These are phyloP conservation scores for fruit fly (Drosophila melanogaster) DNA, from an alignment of 1,140 invertebrate genomes.

Conservation along the genomic window DNA sequence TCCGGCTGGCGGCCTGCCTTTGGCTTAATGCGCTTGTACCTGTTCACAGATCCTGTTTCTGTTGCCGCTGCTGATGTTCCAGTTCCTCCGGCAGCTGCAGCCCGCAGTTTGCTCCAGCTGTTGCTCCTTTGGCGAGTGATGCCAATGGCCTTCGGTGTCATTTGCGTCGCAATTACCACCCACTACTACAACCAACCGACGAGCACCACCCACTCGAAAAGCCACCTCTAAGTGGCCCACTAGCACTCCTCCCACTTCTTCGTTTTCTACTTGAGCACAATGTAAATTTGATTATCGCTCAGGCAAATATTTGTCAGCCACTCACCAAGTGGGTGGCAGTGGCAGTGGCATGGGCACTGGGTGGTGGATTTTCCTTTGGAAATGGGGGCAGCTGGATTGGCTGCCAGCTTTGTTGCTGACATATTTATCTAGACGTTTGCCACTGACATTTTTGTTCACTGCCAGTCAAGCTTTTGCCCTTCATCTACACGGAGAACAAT, in stretches of 20 bases:
- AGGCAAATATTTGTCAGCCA: slow-evolving; percentile 69
- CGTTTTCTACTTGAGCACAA: slow-evolving; percentile 69
- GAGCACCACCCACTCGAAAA: slow-evolving; percentile 4
- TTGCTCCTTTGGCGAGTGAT: slow-evolving; percentile 8
- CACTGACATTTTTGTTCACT: slow-evolving; percentile 68
- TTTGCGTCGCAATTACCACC: slow-evolving; percentile 64
- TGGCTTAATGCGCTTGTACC: slow-evolving; percentile 62
- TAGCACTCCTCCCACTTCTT: slow-evolving; percentile 33
- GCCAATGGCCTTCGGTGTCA: slow-evolving; percentile 42
- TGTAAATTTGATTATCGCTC: slow-evolving; percentile 81
- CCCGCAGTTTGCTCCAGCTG: slow-evolving; percentile 6
- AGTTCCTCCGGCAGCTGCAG: slow-evolving; percentile 45
- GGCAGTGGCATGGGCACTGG: neutral
- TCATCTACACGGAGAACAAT: slow-evolving; percentile 10
- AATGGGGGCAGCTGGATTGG: slow-evolving; percentile 6
- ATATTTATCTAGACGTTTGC: slow-evolving; percentile 81
- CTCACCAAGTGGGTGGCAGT: slow-evolving; percentile 16
- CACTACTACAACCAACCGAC: neutral
- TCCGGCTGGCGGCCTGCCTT: slow-evolving; percentile 36
- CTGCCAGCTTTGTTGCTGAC: slow-evolving; percentile 57
- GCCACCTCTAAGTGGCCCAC: slow-evolving; percentile 36
- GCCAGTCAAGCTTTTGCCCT: slow-evolving; percentile 38
- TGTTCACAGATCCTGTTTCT: slow-evolving; percentile 44
- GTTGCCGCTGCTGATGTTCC: slow-evolving; percentile 34
- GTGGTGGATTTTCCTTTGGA: neutral